These are phyloP conservation scores for Desoria tigrina DNA, from an alignment of 2,888 invertebrate species.

Conservation along the genomic window DNA sequence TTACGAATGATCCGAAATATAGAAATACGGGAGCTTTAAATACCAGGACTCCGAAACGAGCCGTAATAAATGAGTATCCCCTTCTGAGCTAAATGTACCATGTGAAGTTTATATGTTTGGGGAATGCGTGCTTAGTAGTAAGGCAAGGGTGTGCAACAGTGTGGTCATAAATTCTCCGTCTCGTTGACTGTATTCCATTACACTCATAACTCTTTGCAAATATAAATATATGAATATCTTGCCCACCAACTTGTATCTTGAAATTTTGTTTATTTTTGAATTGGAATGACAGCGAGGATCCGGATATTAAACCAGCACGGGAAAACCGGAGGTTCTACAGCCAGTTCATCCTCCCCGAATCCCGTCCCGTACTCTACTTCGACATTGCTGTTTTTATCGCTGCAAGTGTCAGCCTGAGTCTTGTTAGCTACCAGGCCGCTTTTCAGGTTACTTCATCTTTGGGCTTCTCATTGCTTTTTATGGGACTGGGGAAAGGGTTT, in stretches of 20 bases:
- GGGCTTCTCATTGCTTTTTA: background rate
- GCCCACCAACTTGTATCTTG: conserved; percentile 5
- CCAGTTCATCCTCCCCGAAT: background rate
- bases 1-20: too few relatives aligned
- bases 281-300: background rate
- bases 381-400: background rate
- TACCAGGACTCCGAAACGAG: too few relatives aligned
- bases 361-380: background rate
- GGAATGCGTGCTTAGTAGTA: too few relatives aligned
- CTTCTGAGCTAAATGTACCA: too few relatives aligned
- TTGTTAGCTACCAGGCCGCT: conserved; percentile 12
- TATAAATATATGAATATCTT: conserved; percentile 16
- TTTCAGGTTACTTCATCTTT: conserved; percentile 8
- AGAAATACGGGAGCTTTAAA: too few relatives aligned
- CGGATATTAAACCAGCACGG: background rate
- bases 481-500: background rate
- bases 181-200: conserved; percentile 23
- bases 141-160: conserved; percentile 16
- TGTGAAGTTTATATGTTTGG: too few relatives aligned
- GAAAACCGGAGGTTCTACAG: background rate
- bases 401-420: background rate
- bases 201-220: conserved; percentile 18
- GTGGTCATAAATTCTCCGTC: conserved; percentile 23
- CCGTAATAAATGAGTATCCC: too few relatives aligned
- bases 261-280: background rate